Evolutionary conservation across 2,113 vertebrate genomes (phyloP).

Genomic region (Labeo catla): DNA sequence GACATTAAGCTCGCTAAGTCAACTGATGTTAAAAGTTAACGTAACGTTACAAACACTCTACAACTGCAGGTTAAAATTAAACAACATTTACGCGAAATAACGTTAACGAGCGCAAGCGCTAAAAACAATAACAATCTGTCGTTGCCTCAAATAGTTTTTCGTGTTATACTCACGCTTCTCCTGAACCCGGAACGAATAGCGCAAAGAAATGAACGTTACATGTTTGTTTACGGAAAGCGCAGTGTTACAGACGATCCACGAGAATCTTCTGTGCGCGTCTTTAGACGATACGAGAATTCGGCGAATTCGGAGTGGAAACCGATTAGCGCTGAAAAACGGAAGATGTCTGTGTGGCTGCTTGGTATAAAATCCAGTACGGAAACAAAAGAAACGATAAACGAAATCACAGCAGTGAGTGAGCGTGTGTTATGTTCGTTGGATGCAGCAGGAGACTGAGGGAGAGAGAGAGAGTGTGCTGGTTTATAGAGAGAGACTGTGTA

Average conservation of each 20-base stretch:
- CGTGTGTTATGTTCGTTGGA: constrained; percentile 51
- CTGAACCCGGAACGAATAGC: neutral
- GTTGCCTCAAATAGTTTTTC: neutral
- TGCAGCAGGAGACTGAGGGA: constrained; percentile 67
- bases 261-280: neutral
- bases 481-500: constrained; percentile 35
- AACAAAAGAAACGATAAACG: constrained; percentile 43
- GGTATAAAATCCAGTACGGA: constrained; percentile 33
- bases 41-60: neutral
- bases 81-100: neutral
- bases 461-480: constrained; percentile 19
- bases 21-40: neutral
- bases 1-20: neutral
- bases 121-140: constrained; percentile 11
- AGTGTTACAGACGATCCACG: constrained; percentile 12
- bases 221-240: constrained; percentile 39
- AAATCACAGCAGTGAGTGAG: constrained; percentile 33
- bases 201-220: constrained; percentile 40
- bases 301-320: neutral
- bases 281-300: neutral
- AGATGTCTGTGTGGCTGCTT: constrained; percentile 43
- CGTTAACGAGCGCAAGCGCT: neutral
- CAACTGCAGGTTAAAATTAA: neutral
- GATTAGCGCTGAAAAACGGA: neutral
- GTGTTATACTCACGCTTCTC: constrained; percentile 57